phyloP scores from a whole-genome alignment of 2,113 vertebrate species.

The Hymenochirus boettgeri region DNA sequence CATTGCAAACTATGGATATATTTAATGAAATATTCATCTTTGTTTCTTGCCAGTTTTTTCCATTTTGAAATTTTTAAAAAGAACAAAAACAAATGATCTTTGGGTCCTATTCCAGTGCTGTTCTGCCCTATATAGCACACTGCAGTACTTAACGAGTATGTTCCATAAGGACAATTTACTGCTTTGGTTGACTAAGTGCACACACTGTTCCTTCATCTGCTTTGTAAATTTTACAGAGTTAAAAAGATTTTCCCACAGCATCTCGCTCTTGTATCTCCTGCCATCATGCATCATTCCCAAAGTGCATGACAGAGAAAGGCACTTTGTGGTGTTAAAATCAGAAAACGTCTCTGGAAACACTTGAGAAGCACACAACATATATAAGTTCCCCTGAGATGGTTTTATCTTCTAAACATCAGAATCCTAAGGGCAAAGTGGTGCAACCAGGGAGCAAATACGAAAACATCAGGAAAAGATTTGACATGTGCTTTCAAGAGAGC shows the following conservation, averaged over 20 bases:
- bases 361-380: slow-evolving; percentile 39
- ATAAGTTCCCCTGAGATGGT: slow-evolving; percentile 37
- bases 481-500: slow-evolving; percentile 38
- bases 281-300: slow-evolving; percentile 42
- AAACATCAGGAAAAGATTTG: slow-evolving; percentile 39
- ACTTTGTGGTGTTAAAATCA: slow-evolving; percentile 44
- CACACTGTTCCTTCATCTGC: slow-evolving; percentile 24
- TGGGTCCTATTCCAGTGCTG: not conserved
- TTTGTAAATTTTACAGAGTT: slow-evolving; percentile 36
- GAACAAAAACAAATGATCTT: not conserved
- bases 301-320: slow-evolving; percentile 43
- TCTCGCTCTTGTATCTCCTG: slow-evolving; percentile 38
- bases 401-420: slow-evolving; percentile 42
- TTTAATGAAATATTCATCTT: too few relatives aligned
- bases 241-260: slow-evolving; percentile 40
- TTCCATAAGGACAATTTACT: slow-evolving; percentile 23
- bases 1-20: too few relatives aligned
- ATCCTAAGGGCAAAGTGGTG: slow-evolving; percentile 41
- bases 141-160: not conserved
- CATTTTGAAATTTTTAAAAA: not conserved
- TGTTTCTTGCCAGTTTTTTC: too few relatives aligned
- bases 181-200: slow-evolving; percentile 39
- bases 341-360: slow-evolving; percentile 39
- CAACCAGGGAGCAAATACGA: slow-evolving; percentile 37
- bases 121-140: not conserved